These are phyloP conservation scores for Lithobates pipiens DNA, from an alignment of 2,797 vertebrate species.

Conservation along the genomic window DNA sequence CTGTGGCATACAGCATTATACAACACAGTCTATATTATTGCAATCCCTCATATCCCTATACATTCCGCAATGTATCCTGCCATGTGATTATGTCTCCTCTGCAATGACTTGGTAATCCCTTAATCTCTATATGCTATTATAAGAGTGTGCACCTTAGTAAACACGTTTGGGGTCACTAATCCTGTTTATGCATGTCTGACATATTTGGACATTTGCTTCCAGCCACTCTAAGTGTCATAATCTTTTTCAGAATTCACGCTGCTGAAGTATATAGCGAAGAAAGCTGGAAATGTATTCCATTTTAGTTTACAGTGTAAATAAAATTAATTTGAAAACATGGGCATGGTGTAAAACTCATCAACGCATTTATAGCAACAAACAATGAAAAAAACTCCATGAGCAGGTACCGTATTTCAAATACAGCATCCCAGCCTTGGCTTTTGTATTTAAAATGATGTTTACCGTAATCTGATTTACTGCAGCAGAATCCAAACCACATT, in stretches of 20 bases:
- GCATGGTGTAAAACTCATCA: neutral
- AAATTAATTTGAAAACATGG: neutral
- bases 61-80: neutral
- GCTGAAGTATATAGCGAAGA: neutral
- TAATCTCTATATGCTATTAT: slow-evolving; percentile 26
- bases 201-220: slow-evolving; percentile 1
- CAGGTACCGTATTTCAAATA: no score
- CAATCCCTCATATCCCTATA: neutral
- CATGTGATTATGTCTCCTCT: neutral
- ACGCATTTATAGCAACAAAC: no score
- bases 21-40: neutral
- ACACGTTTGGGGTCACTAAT: slow-evolving; percentile 16
- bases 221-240: neutral
- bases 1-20: neutral
- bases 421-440: no score
- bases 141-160: slow-evolving; percentile 15
- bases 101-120: slow-evolving; percentile 12
- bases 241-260: neutral
- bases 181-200: slow-evolving; percentile 6
- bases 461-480: no score
- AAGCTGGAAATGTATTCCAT: neutral
- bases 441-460: no score
- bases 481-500: no score
- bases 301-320: neutral
- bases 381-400: no score